Evolutionary conservation across 2,797 vertebrate genomes (phyloP).

Genomic region (Sebastes jordani): DNA sequence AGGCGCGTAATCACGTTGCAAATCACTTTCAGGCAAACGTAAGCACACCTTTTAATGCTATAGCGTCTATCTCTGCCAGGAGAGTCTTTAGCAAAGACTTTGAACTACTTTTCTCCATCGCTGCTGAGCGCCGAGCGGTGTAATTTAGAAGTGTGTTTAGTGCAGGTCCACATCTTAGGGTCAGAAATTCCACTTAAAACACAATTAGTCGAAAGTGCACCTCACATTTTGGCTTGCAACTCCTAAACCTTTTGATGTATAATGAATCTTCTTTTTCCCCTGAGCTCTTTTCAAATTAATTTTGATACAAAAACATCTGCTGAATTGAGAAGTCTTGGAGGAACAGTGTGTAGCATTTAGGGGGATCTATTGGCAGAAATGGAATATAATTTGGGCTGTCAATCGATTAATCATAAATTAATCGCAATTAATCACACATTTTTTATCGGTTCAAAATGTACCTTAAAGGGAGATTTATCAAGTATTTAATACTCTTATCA

Average conservation of each 20-base stretch:
- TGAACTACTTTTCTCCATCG: not conserved
- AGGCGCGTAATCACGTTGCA: conserved; percentile 26
- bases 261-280: too few species aligned
- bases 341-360: too few species aligned
- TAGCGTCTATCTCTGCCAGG: not conserved
- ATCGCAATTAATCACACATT: too few species aligned
- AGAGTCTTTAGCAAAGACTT: not conserved
- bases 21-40: conserved; percentile 42
- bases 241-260: not conserved
- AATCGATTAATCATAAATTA: too few species aligned
- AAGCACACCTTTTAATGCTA: conserved; percentile 17
- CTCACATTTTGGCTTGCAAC: not conserved
- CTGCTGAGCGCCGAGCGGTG: not conserved
- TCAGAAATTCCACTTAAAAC: conserved; percentile 11
- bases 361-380: too few species aligned
- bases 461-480: too few species aligned
- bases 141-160: conserved; percentile 5
- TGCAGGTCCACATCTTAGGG: not conserved
- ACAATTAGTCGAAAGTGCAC: not conserved
- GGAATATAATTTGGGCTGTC: too few species aligned
- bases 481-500: too few species aligned
- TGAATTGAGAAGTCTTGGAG: not conserved
- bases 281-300: not conserved
- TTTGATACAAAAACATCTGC: not conserved
- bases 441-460: too few species aligned